These are phyloP conservation scores for Aegotheles bennettii DNA, from an alignment of 2,113 vertebrate genomes.

Conservation along the genomic window DNA sequence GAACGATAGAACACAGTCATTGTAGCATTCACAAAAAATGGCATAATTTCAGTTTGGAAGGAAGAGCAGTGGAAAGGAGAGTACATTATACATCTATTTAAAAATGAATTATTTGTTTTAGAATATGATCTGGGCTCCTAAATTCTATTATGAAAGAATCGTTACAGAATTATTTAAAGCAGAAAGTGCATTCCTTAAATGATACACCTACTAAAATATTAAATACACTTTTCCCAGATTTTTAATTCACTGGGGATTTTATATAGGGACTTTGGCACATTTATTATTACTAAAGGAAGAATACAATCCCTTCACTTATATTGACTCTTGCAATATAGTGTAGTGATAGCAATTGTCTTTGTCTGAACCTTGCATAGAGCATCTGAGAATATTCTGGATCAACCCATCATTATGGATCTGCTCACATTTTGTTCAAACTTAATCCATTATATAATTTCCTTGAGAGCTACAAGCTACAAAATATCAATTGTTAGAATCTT, in stretches of 20 bases:
- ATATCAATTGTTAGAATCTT: constrained; percentile 30
- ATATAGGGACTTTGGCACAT: not conserved
- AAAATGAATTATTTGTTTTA: not conserved
- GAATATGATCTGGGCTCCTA: not conserved
- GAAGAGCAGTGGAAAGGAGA: not conserved
- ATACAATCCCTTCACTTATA: not conserved
- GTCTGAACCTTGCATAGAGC: not conserved
- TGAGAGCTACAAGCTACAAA: not conserved
- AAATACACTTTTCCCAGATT: not conserved
- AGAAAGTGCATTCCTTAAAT: not conserved
- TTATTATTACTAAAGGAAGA: not conserved
- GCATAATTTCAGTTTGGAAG: not conserved
- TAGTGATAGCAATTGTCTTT: not conserved
- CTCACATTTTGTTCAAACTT: not conserved
- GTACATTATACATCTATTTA: not conserved
- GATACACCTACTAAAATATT: not conserved
- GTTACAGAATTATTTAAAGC: not conserved
- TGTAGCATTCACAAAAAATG: not conserved
- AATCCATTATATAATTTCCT: not conserved
- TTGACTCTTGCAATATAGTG: not conserved
- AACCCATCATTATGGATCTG: not conserved
- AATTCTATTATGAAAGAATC: not conserved
- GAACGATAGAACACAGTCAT: not conserved
- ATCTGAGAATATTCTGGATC: constrained; percentile 11
- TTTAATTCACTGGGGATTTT: not conserved